Percentiles rank a stretch among this genome's conserved stretches.
phyloP scores from a whole-genome alignment of 2,113 vertebrate species.

The Platanista minor region DNA sequence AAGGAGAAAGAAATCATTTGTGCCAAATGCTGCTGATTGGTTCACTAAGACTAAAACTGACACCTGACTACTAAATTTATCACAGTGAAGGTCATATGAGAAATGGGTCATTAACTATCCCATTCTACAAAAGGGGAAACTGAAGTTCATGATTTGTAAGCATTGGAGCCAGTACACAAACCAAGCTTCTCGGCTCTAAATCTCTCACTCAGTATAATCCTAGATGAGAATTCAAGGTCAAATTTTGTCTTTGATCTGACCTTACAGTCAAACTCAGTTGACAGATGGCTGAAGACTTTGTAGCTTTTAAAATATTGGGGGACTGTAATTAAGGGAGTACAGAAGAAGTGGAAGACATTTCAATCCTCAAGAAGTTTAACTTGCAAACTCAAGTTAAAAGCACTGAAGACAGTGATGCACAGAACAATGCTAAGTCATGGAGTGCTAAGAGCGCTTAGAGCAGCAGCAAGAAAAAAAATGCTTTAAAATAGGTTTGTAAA shows the following conservation, averaged over 20 bases:
- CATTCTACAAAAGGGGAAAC: background rate
- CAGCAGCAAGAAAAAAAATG: too few species aligned
- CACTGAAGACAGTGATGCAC: background rate
- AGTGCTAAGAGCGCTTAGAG: background rate
- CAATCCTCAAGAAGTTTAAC: background rate
- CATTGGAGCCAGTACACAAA: background rate
- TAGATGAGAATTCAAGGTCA: background rate
- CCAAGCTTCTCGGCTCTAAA: background rate
- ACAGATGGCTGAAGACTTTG: background rate
- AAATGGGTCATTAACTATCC: background rate
- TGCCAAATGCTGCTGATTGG: background rate
- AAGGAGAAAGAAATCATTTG: background rate
- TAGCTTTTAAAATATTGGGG: background rate
- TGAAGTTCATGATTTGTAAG: background rate
- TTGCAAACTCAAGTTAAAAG: background rate
- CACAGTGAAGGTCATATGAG: background rate
- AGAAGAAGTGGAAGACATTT: background rate
- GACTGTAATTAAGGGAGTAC: background rate
- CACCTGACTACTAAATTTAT: background rate
- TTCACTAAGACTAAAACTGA: background rate
- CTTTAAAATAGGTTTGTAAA: background rate
- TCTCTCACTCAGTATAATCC: background rate
- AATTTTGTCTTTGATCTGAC: background rate
- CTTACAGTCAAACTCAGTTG: background rate
- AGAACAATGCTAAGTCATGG: background rate